These are phyloP conservation scores for Echinometra lucunter DNA, from an alignment of 53 echinoderm and acorn worm species.

Conservation along the genomic window DNA sequence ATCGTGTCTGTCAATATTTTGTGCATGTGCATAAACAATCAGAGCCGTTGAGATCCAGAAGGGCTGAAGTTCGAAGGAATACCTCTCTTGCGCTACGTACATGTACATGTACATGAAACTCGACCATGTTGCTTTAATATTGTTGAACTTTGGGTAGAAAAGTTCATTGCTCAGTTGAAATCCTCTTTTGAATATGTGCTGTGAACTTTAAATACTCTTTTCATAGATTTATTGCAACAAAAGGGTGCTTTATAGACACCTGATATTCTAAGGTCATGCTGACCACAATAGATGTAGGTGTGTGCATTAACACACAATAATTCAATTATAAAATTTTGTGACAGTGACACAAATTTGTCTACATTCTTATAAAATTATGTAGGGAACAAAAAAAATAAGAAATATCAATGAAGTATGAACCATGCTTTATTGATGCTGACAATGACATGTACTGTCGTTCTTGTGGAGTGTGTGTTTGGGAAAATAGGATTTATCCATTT, in stretches of 20 bases:
- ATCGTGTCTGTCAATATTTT: too few relatives aligned
- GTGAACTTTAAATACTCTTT: neutral
- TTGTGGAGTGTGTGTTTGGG: too few relatives aligned
- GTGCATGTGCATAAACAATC: too few relatives aligned
- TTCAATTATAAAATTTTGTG: neutral
- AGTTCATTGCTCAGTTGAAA: neutral
- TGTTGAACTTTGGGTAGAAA: neutral
- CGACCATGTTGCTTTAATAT: neutral
- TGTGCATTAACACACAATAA: neutral
- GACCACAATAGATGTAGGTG: neutral
- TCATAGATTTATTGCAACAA: neutral
- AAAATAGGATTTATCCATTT: too few relatives aligned
- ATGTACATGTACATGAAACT: too few relatives aligned
- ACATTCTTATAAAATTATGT: neutral
- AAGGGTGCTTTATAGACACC: neutral
- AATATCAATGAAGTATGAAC: too few relatives aligned
- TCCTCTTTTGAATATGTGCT: neutral
- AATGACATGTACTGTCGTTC: too few relatives aligned
- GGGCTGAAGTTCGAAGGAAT: too few relatives aligned
- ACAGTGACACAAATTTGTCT: neutral
- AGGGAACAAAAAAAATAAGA: neutral
- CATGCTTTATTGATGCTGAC: too few relatives aligned
- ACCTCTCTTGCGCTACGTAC: too few relatives aligned
- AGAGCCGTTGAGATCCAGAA: too few relatives aligned
- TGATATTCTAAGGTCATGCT: neutral